Base-by-base conservation (phyloP, 2,888 invertebrate genomes). In the Conops quadrifasciatus region DNA sequence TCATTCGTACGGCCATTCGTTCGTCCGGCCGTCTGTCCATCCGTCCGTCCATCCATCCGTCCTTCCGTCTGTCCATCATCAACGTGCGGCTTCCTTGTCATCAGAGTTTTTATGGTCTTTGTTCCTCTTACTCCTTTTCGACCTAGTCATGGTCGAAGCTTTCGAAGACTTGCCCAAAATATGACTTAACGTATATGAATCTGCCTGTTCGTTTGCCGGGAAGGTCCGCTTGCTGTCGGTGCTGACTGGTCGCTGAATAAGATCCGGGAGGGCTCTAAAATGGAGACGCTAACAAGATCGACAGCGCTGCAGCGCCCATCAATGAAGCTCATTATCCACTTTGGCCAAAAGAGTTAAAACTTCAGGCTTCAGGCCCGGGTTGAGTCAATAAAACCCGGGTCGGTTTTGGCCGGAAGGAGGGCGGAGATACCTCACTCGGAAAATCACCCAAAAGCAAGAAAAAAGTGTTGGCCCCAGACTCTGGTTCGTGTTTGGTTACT, bases 261-360 rank as follows among this genome's bases (percentile, higher is more conserved):
- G 36, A 7, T 36, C 36, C 36, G 36, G 36, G 26, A 58, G 19
- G 28, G 67, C 28, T 59, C 49, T 13, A 36, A 36, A 43, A 56
- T 66, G 36, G 49, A 36, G 9, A 51, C 51, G 51, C n/a, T 62
- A 68, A 68, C 62, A 62, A 68, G 68, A 60, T 26, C 28, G 58
- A 49, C 51, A 62, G 51, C 43, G 43, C n/a, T 56, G 49, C 66
- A 21, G 15, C 51, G 63, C 26, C 47, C 45, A 67, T 63, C 67
- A 71, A 64, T 66, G 67, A 24, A 28, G 51, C 47, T 59, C 65
- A 64, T 30, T 69, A 60, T 64, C 56, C 65, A 65, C 58, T 59
- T 60, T 69, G 49, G 69, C 59, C 58, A 58, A 72, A 60, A 59
- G 43, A 36, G 47, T 36, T 9, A 36, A 26, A 49, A 28, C 58